Conservation (phyloP, 1,140 invertebrate species). For the Goniozus legneri region DNA sequence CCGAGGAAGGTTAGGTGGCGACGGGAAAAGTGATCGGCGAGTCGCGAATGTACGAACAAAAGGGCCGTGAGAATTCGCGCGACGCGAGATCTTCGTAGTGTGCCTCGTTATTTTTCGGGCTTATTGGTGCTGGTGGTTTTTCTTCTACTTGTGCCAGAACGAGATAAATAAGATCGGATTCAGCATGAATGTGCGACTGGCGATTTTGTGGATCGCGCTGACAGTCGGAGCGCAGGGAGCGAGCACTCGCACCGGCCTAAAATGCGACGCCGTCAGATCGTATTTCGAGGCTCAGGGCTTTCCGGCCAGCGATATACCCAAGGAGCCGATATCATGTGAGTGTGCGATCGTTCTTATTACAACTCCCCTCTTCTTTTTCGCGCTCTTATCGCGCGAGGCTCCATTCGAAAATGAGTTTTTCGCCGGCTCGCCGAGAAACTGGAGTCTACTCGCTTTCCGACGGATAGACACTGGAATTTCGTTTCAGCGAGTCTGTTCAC, state of each 20-base stretch:
- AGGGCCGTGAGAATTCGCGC: slow-evolving; percentile 17
- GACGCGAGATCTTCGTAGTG: too few relatives aligned
- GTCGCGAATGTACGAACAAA: slow-evolving; percentile 12
- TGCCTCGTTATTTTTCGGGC: neutral
- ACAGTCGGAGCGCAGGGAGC: slow-evolving; percentile 27
- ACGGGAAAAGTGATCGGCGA: too few relatives aligned
- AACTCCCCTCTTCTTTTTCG: too few relatives aligned
- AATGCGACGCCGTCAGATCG: slow-evolving; percentile 42
- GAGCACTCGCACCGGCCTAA: slow-evolving; percentile 28
- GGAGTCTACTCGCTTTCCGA: too few relatives aligned
- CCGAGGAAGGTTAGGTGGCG: too few relatives aligned
- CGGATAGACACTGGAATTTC: too few relatives aligned
- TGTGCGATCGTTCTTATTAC: too few relatives aligned
- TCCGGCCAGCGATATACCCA: slow-evolving; percentile 46
- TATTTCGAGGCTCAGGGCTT: slow-evolving; percentile 47
- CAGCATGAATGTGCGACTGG: slow-evolving; percentile 35
- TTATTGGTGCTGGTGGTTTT: neutral
- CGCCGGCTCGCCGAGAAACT: too few relatives aligned
- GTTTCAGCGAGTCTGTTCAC: too few relatives aligned
- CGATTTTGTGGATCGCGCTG: slow-evolving; percentile 36
- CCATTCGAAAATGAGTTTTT: too few relatives aligned
- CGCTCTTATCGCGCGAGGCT: too few relatives aligned
- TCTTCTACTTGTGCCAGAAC: too few relatives aligned
- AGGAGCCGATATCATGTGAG: slow-evolving; percentile 49
- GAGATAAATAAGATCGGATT: slow-evolving; percentile 2